Evolutionary conservation across 2,888 invertebrate species (phyloP), one percentile per base, ranked within the genome.

Genomic region (Rhaphigaster nebulosa): DNA sequence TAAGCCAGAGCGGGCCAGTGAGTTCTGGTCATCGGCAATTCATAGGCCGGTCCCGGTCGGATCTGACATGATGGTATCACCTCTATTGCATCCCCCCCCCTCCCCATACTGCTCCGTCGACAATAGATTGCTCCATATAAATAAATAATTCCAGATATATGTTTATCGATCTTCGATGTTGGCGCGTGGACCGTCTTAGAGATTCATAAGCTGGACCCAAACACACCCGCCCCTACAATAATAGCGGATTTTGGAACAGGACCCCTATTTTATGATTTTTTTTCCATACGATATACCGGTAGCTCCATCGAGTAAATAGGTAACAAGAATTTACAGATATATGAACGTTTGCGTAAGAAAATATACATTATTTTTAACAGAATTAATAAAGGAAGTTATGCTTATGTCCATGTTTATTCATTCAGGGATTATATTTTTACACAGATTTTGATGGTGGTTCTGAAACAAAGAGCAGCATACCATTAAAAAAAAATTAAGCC

Each of bases 81-180:
- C 70, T 70, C 38, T 38, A 70, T 70, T 65, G 15, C 65, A 0
- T 15, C 65, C 65, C 60, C n/a, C 13, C 60, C 29, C 23, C 54
- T 23, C 54, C 54, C 23, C 2, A 23, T 20, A 23, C 52, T 54
- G 54, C 60, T 12, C 12, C 8, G 60, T 12, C 13, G 70, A 70
- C 70, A 70, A 70, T 70, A 70, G 70, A 70, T 34, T 70, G 70
- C 70, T 70, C 70, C 18, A 70, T 70, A 70, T 70, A 70, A 70
- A 70, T 34, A 70, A 70, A 70, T 70, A 70, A 70, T 70, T 70
- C 70, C 70, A 34, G 70, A 70, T 70, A 38, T 70, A 70, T 70
- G 70, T 29, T 70, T 70, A 70, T 70, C 70, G 70, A 34, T 8
- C 29, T 70, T 34, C 70, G 70, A 70, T 70, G 34, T 2, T 34